phyloP scores from a whole-genome alignment of 1,140 invertebrate species.

The Monomorium pharaonis region DNA sequence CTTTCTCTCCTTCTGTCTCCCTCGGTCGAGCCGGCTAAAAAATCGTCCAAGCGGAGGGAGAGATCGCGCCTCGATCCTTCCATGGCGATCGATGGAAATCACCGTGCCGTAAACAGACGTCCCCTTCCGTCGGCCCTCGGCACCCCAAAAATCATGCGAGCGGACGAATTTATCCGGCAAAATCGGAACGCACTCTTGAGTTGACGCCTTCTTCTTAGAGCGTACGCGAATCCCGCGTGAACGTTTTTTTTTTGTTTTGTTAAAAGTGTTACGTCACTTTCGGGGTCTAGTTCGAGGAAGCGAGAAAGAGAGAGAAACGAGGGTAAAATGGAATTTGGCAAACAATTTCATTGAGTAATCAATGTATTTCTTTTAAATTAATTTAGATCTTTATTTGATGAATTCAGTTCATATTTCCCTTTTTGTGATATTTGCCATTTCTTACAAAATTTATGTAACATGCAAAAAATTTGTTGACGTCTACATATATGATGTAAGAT shows the following conservation, averaged over 20 bases:
- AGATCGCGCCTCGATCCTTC: conserved; percentile 46
- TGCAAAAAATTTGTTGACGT: background rate
- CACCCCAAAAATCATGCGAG: conserved; percentile 15
- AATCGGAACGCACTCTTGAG: conserved; percentile 28
- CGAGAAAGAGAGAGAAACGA: background rate
- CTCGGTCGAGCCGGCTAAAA: conserved; percentile 61
- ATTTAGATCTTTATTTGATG: no score
- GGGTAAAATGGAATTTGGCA: background rate
- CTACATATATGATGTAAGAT: background rate
- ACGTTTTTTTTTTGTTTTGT: background rate
- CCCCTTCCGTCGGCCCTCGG: background rate
- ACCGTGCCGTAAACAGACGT: conserved; percentile 41
- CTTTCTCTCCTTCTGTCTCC: conserved; percentile 69
- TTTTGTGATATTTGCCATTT: background rate
- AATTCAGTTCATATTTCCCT: background rate
- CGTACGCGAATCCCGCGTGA: background rate
- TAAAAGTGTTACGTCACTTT: conserved; percentile 29
- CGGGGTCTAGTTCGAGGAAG: background rate
- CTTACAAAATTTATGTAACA: background rate
- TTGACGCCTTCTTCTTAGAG: background rate
- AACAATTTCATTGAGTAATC: background rate
- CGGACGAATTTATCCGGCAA: conserved; percentile 49
- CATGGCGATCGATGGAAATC: conserved; percentile 54
- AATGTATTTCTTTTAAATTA: background rate
- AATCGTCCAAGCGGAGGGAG: conserved; percentile 35